These are phyloP conservation scores for Hymenochirus boettgeri DNA, from an alignment of 2,113 vertebrate species.

Conservation along the genomic window DNA sequence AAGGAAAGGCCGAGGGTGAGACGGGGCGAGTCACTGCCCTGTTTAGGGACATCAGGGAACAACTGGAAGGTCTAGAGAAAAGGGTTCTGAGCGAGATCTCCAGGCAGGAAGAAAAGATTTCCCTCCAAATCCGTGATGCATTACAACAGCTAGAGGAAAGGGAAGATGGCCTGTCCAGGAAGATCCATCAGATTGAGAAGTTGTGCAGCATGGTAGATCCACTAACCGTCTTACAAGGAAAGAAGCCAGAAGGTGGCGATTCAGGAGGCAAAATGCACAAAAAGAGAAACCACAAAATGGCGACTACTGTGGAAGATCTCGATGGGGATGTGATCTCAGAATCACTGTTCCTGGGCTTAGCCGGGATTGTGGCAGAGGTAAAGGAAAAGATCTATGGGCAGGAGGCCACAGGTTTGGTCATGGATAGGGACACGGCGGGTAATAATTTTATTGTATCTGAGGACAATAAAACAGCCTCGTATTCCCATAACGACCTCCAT, in stretches of 20 bases:
- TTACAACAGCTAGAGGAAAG: conserved; percentile 5
- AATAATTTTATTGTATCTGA: too few species aligned
- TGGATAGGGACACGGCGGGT: conserved; percentile 10
- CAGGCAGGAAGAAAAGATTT: background rate
- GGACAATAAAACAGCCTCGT: too few species aligned
- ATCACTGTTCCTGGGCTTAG: background rate
- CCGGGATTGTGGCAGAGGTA: background rate
- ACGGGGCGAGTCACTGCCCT: background rate
- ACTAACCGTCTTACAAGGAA: background rate
- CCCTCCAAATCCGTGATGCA: background rate
- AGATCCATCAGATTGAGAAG: too few species aligned
- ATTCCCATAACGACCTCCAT: too few species aligned
- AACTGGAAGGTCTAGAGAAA: conserved; percentile 1
- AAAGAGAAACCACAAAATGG: background rate
- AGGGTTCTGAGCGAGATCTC: background rate
- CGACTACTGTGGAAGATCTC: background rate
- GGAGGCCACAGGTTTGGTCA: conserved; percentile 3
- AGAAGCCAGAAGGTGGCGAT: background rate
- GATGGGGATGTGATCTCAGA: background rate
- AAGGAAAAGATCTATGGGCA: background rate
- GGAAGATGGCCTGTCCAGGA: background rate
- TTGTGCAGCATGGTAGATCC: too few species aligned
- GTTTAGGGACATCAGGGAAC: background rate
- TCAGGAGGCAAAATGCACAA: background rate
- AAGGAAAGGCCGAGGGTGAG: too few species aligned